Conservation (phyloP, 92 coral and sea anemone species). For the Hydrozoanthus gracilis region DNA sequence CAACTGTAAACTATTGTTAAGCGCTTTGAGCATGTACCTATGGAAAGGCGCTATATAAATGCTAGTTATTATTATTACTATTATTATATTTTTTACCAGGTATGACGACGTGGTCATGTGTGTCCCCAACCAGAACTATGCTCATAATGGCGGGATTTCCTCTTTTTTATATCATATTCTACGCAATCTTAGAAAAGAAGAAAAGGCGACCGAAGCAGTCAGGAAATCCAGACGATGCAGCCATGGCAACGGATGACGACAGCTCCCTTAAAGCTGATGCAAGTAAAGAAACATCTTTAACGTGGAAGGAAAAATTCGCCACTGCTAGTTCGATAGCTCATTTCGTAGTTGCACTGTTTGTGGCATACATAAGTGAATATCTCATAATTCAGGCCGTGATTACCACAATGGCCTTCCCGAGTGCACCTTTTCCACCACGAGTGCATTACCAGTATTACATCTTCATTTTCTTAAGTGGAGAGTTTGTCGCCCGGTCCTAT, state of each 20-base stretch:
- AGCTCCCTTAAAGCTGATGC: background rate
- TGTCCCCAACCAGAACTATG: constrained; percentile 83
- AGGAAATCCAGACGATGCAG: background rate
- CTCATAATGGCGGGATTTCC: constrained; percentile 90
- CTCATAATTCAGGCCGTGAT: constrained; percentile 86
- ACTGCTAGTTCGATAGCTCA: constrained; percentile 70
- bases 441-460: constrained; percentile 89
- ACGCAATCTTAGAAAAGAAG: constrained; percentile 84
- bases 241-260: background rate
- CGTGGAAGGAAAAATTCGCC: constrained; percentile 81
- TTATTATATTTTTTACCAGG: constrained; percentile 63
- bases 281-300: constrained; percentile 34
- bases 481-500: constrained; percentile 85
- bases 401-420: constrained; percentile 92
- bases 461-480: constrained; percentile 87
- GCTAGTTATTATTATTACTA: no score
- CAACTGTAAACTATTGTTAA: no score
- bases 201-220: constrained; percentile 10
- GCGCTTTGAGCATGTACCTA: no score
- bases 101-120: constrained; percentile 85
- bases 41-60: no score
- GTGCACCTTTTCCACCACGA: constrained; percentile 89
- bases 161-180: constrained; percentile 73
- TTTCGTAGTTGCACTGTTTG: constrained; percentile 76
- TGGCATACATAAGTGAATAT: constrained; percentile 87